Evolutionary conservation across 2,888 invertebrate species (phyloP).

Genomic region (Therioaphis trifolii): DNA sequence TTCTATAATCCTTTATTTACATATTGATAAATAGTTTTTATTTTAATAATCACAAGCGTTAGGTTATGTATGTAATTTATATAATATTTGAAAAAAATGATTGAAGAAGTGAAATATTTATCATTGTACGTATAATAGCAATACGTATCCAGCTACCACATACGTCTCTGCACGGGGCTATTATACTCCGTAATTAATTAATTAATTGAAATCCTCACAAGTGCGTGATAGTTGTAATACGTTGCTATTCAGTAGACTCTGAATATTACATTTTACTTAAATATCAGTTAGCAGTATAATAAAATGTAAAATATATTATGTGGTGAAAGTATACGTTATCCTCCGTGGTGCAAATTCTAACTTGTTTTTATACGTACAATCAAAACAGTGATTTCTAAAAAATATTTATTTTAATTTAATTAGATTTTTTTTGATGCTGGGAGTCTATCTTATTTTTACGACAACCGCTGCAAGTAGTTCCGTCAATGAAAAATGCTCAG

Average conservation of each 20-base stretch:
- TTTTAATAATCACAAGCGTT: no score
- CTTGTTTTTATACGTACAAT: slow-evolving; percentile 15
- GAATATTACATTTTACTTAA: slow-evolving; percentile 18
- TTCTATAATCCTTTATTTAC: no score
- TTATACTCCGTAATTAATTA: background rate
- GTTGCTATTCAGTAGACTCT: background rate
- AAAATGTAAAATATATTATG: background rate
- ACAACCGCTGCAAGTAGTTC: background rate
- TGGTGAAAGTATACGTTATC: slow-evolving; percentile 42
- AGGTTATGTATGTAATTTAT: no score
- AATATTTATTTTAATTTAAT: slow-evolving; percentile 37
- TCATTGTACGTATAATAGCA: no score
- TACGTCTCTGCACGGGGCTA: slow-evolving; percentile 21
- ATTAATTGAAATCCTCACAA: slow-evolving; percentile 29
- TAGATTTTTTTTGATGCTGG: slow-evolving; percentile 55
- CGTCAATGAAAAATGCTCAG: slow-evolving; percentile 73
- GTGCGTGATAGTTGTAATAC: slow-evolving; percentile 8
- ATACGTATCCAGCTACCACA: background rate
- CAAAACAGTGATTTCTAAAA: slow-evolving; percentile 45
- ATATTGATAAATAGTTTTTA: no score
- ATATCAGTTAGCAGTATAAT: slow-evolving; percentile 14
- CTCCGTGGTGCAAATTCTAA: background rate
- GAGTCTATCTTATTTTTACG: background rate
- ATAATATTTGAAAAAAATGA: no score
- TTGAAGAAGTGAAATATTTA: no score